Evolutionary conservation across 2,888 invertebrate genomes (phyloP).

Genomic region (Lamellibrachia columna): DNA sequence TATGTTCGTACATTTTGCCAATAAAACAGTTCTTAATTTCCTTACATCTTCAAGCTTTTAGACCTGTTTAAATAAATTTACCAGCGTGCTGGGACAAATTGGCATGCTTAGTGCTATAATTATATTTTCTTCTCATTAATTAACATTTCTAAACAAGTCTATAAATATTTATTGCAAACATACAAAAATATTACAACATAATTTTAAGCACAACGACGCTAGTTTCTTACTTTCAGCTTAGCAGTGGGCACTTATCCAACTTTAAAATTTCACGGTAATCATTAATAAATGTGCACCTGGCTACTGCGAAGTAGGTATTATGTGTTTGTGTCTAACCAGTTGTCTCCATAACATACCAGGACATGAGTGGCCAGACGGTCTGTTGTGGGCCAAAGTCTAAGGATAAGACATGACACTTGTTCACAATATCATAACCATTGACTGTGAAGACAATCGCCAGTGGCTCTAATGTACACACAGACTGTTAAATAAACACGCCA

Average conservation of each 20-base stretch:
- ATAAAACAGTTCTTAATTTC: not conserved
- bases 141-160: not conserved
- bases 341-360: not conserved
- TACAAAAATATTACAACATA: not conserved
- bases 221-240: not conserved
- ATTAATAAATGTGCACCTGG: not conserved
- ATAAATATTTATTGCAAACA: not conserved
- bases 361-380: not conserved
- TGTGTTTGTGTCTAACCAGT: not conserved
- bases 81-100: not conserved
- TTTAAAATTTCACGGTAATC: not conserved
- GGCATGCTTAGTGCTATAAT: not conserved
- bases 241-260: not conserved
- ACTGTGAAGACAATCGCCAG: not conserved
- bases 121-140: not conserved
- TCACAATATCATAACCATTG: not conserved
- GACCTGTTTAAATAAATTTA: not conserved
- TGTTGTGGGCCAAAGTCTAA: not conserved
- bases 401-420: not conserved
- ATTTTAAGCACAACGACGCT: not conserved
- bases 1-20: not conserved
- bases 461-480: not conserved
- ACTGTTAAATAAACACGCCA: not conserved
- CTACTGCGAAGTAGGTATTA: not conserved
- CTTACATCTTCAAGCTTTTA: not conserved